These are phyloP conservation scores for Cloeon dipterum DNA, from an alignment of 2,888 invertebrate species.

Conservation along the genomic window DNA sequence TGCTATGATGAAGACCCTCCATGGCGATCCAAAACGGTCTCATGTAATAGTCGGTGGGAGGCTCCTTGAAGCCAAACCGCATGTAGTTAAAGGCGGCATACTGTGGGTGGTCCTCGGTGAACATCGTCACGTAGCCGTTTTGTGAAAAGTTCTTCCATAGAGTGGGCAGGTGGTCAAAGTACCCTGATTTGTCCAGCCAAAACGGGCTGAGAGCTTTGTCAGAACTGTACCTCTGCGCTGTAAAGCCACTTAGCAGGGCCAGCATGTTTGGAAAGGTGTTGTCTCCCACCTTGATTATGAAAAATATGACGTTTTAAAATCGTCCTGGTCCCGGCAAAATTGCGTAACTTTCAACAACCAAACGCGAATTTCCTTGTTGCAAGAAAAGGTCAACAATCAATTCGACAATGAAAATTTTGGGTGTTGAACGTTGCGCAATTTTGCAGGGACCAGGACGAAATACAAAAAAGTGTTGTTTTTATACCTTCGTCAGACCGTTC, in stretches of 20 bases:
- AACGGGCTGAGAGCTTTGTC: slow-evolving; percentile 16
- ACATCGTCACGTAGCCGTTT: slow-evolving; percentile 18
- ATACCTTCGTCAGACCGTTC: slow-evolving; percentile 17
- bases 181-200: slow-evolving; percentile 16
- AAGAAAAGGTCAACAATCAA: too few species aligned
- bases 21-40: slow-evolving; percentile 15
- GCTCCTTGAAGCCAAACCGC: slow-evolving; percentile 4
- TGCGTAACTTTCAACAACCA: too few species aligned
- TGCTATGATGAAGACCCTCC: slow-evolving; percentile 13
- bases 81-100: slow-evolving; percentile 17
- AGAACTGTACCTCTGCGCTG: background rate
- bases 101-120: slow-evolving; percentile 19
- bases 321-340: too few species aligned
- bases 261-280: slow-evolving; percentile 26
- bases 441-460: too few species aligned
- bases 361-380: too few species aligned
- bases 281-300: slow-evolving; percentile 21
- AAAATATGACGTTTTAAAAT: too few species aligned
- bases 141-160: slow-evolving; percentile 19
- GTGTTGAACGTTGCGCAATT: too few species aligned
- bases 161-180: slow-evolving; percentile 15
- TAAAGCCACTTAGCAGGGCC: slow-evolving; percentile 19
- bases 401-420: too few species aligned
- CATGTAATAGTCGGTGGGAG: slow-evolving; percentile 5
- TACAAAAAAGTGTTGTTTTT: too few species aligned